phyloP scores from a whole-genome alignment of 2,113 vertebrate species.

The Murina feae region DNA sequence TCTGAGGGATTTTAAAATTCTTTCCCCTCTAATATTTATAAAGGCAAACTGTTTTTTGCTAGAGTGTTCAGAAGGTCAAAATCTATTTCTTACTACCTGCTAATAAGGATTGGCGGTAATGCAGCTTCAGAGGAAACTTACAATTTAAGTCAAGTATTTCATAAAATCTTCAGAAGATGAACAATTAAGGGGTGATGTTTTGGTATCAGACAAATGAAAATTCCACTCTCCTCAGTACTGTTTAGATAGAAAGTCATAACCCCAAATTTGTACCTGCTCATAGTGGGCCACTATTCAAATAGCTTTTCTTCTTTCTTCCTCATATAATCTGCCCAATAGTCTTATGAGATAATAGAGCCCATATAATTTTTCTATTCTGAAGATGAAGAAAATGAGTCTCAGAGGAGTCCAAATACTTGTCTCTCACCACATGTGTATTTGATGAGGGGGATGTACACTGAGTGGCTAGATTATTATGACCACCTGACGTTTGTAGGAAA shows the following conservation, averaged over 20 bases:
- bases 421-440: not conserved
- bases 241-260: not conserved
- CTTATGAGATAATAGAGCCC: not conserved
- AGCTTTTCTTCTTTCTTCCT: not conserved
- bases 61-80: not conserved
- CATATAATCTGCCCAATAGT: not conserved
- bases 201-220: not conserved
- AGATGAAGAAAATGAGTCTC: not conserved
- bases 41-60: slow-evolving; percentile 20
- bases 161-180: not conserved
- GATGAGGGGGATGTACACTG: not conserved
- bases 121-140: slow-evolving; percentile 14
- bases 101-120: not conserved
- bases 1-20: not conserved
- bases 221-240: not conserved
- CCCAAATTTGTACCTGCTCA: not conserved
- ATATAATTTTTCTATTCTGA: not conserved
- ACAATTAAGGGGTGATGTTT: not conserved
- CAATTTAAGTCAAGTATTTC: not conserved
- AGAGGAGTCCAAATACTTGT: not conserved
- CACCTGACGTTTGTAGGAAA: too few species aligned
- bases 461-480: too few species aligned
- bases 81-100: not conserved
- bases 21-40: slow-evolving; percentile 3
- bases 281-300: not conserved